phyloP scores from a whole-genome alignment of 92 coral and sea anemone species.

The Metridium senile region DNA sequence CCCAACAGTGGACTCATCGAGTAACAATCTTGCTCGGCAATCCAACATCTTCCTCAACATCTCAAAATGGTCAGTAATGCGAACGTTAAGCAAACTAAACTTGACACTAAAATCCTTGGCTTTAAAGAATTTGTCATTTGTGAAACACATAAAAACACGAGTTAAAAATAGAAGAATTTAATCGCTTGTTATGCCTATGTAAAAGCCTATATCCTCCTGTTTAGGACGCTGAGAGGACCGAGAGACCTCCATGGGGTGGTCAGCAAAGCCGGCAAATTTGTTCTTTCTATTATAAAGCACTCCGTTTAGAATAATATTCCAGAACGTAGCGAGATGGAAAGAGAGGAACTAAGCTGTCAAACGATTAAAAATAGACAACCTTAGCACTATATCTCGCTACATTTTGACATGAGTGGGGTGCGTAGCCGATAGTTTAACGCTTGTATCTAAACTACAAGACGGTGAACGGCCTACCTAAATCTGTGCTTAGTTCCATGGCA shows the following conservation, averaged over 20 bases:
- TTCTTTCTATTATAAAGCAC: not conserved
- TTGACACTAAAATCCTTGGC: constrained; percentile 19
- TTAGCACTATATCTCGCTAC: constrained; percentile 7
- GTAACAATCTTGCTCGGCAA: not conserved
- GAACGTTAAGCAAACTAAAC: constrained; percentile 23
- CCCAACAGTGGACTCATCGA: no score
- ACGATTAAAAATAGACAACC: constrained; percentile 35
- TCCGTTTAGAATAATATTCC: not conserved
- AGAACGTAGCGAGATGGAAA: constrained; percentile 17
- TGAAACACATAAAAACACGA: constrained; percentile 9
- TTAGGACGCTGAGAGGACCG: constrained; percentile 28
- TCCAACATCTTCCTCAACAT: not conserved
- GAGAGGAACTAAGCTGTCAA: constrained; percentile 35
- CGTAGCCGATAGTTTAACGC: no score
- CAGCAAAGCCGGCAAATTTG: constrained; percentile 13
- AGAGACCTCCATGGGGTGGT: constrained; percentile 27
- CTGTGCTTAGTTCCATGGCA: constrained; percentile 43
- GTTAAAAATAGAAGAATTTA: not conserved
- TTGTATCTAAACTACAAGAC: no score
- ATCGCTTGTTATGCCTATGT: constrained; percentile 17
- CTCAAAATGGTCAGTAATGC: constrained; percentile 11
- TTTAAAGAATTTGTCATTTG: constrained; percentile 15
- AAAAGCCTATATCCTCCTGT: constrained; percentile 14
- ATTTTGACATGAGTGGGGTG: constrained; percentile 14
- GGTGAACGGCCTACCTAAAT: constrained; percentile 55